phyloP scores from a whole-genome alignment of 2,113 vertebrate genomes.

The human region GRCh38 chr1:1069501-1070000 shows the following conservation, averaged over 20 bases:
- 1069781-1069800: background rate
- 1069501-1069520: constrained; percentile 80
- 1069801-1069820: background rate
- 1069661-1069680: too few relatives aligned
- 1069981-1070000: background rate
- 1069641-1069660: background rate
- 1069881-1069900: background rate
- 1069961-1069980: background rate
- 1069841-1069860: background rate
- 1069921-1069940: background rate
- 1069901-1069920: background rate
- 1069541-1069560: too few relatives aligned
- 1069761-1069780: background rate
- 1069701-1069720: background rate
- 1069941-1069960: background rate
- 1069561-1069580: too few relatives aligned
- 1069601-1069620: background rate
- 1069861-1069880: background rate
- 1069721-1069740: background rate
- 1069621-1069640: background rate
- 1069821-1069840: background rate
- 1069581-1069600: background rate
- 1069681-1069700: background rate
- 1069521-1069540: constrained; percentile 74
- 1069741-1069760: too few relatives aligned